Conservation (phyloP, 1,140 invertebrate genomes). For the Caenorhabditis inopinata region DNA sequence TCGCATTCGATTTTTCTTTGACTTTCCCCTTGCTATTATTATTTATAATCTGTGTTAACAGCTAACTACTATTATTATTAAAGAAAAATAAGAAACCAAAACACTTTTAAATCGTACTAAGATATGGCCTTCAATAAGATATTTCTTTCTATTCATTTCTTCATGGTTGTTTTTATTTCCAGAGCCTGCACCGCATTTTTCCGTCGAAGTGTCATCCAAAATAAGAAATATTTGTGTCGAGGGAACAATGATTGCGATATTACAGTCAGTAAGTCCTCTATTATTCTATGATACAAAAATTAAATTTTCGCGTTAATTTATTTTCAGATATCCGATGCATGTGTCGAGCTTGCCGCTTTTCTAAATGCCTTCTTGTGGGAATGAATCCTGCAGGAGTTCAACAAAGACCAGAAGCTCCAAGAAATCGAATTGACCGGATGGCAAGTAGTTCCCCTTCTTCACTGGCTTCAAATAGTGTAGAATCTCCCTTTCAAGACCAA, state of each 20-base stretch:
- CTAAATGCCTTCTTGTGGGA: background rate
- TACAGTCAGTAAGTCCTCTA: background rate
- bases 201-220: background rate
- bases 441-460: background rate
- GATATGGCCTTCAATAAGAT: too few species aligned
- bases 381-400: background rate
- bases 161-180: too few species aligned
- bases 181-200: conserved; percentile 3
- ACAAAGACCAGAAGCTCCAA: background rate
- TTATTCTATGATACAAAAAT: too few species aligned
- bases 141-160: too few species aligned
- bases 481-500: background rate
- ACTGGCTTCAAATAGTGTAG: background rate
- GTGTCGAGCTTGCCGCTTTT: background rate
- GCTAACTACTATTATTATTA: too few species aligned
- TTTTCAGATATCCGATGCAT: background rate
- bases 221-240: background rate
- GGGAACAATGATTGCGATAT: background rate
- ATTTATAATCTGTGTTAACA: too few species aligned
- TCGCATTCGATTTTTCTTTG: too few species aligned
- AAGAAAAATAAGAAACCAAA: too few species aligned
- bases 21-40: too few species aligned
- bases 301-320: too few species aligned
- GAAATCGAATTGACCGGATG: too few species aligned
- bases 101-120: too few species aligned